phyloP scores from a whole-genome alignment of 1,140 invertebrate species.

The Homarus americanus region DNA sequence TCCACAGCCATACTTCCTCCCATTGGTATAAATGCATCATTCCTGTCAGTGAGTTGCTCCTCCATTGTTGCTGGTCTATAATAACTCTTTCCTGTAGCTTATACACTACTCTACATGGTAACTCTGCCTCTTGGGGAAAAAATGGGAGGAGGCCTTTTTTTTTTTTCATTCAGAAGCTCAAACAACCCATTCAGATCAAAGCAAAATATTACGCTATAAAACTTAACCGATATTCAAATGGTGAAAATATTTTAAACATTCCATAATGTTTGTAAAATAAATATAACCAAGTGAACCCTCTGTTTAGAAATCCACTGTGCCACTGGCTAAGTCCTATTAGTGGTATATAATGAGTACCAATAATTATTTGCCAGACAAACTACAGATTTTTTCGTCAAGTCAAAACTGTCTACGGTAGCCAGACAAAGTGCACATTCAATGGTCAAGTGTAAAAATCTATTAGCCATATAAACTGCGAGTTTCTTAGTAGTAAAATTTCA shows the following conservation, averaged over 20 bases:
- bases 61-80: neutral
- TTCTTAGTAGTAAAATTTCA: too few relatives aligned
- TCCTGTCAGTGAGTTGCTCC: neutral
- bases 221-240: neutral
- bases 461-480: too few relatives aligned
- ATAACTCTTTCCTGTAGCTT: neutral
- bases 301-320: neutral
- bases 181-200: neutral
- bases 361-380: neutral
- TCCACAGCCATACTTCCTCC: slow-evolving; percentile 12
- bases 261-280: neutral
- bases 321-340: neutral
- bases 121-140: neutral
- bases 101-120: neutral
- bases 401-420: too few relatives aligned
- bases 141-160: neutral
- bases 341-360: too few relatives aligned
- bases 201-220: neutral
- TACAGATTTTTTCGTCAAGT: neutral
- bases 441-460: too few relatives aligned
- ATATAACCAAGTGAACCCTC: neutral
- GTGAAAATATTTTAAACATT: neutral
- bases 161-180: neutral
- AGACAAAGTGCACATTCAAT: too few relatives aligned
- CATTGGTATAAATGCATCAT: slow-evolving; percentile 8